Conservation (phyloP, 2,888 invertebrate species). For the Electrophaes corylata region DNA sequence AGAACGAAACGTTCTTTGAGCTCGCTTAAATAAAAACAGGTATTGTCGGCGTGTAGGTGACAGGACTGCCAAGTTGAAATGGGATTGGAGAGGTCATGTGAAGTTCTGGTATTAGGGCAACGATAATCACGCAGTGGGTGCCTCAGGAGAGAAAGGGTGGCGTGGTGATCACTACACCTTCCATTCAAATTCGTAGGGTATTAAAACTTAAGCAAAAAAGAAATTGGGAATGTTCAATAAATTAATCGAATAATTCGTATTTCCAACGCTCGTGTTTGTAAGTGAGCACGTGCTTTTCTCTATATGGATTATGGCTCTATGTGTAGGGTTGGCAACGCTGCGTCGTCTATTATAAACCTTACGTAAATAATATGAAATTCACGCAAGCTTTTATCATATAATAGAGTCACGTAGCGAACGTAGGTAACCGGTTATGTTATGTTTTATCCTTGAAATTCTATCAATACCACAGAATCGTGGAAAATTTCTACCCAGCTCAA, state of each 20-base stretch:
- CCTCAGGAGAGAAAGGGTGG: not conserved
- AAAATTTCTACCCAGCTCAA: slow-evolving; percentile 30
- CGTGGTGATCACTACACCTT: too few species aligned
- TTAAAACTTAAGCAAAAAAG: too few species aligned
- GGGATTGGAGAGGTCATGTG: not conserved
- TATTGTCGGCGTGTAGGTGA: not conserved
- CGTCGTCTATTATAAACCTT: not conserved
- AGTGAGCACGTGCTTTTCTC: not conserved
- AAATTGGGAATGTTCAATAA: too few species aligned
- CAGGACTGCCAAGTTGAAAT: not conserved
- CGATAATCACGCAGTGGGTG: not conserved
- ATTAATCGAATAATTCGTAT: not conserved
- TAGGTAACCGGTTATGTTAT: slow-evolving; percentile 9
- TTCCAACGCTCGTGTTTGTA: not conserved
- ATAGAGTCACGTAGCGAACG: not conserved
- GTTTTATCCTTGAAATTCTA: slow-evolving; percentile 16
- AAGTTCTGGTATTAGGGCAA: not conserved
- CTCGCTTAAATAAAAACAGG: not conserved
- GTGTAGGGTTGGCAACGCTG: not conserved
- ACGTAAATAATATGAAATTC: slow-evolving; percentile 8
- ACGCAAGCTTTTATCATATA: not conserved
- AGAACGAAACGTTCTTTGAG: not conserved
- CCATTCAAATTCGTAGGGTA: too few species aligned
- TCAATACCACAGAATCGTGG: slow-evolving; percentile 22
- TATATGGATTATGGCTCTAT: not conserved